Percentiles rank a stretch among this genome's conserved stretches.
phyloP scores from a whole-genome alignment of 1,140 invertebrate genomes.

The Ostrea edulis region DNA sequence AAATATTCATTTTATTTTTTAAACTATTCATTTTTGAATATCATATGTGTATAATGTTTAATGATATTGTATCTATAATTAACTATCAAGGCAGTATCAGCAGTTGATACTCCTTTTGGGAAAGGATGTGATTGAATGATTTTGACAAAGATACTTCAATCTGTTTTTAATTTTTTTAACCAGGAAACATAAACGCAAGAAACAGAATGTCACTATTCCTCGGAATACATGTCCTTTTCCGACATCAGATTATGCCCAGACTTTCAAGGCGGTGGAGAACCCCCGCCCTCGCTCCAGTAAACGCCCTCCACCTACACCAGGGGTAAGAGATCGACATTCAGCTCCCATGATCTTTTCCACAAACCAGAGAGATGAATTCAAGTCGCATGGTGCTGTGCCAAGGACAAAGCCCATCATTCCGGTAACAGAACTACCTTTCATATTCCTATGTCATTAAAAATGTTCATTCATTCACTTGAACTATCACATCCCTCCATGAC shows the following conservation, averaged over 20 bases:
- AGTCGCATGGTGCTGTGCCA: conserved; percentile 59
- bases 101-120: not conserved
- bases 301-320: conserved; percentile 63
- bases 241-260: conserved; percentile 65
- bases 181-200: conserved; percentile 61
- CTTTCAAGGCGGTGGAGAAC: conserved; percentile 64
- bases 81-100: not conserved
- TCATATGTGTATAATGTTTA: too few species aligned
- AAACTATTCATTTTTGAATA: too few species aligned
- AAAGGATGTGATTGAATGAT: not conserved
- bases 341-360: conserved; percentile 74
- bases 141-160: not conserved
- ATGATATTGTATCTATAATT: too few species aligned
- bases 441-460: not conserved
- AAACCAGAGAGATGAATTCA: conserved; percentile 71
- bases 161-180: conserved; percentile 4
- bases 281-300: conserved; percentile 74
- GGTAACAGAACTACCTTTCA: conserved; percentile 46
- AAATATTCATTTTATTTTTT: too few species aligned
- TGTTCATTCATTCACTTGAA: too few species aligned
- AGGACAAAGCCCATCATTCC: conserved; percentile 66
- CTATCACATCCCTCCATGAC: too few species aligned
- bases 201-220: conserved; percentile 43
- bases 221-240: conserved; percentile 56
- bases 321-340: conserved; percentile 58